Conservation (phyloP, 2,113 vertebrate genomes). For the Egretta garzetta region DNA sequence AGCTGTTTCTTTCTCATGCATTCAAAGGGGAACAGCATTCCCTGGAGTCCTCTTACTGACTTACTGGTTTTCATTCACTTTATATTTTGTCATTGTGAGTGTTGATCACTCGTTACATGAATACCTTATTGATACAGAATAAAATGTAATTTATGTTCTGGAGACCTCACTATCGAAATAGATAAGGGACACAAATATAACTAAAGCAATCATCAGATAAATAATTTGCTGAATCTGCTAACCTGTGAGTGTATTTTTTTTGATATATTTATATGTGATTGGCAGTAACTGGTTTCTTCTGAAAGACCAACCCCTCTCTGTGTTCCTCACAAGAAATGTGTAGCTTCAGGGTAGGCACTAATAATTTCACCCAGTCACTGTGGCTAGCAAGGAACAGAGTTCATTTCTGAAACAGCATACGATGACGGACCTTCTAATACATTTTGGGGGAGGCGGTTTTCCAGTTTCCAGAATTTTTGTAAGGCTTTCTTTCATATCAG, state of each 20-base stretch:
- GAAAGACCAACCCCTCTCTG: neutral
- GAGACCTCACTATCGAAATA: neutral
- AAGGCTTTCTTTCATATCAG: neutral
- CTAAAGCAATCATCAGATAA: neutral
- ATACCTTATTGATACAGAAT: neutral
- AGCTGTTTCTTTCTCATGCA: neutral
- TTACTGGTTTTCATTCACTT: neutral
- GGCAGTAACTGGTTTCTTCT: neutral
- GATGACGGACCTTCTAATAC: accelerated
- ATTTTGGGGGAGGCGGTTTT: neutral
- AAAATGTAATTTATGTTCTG: neutral
- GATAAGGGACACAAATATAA: accelerated
- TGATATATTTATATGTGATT: accelerated
- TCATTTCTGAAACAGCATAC: neutral
- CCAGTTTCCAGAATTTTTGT: neutral
- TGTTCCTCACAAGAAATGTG: neutral
- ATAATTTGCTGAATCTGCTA: neutral
- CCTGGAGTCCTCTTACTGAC: neutral
- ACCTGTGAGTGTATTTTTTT: neutral
- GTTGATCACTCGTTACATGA: neutral
- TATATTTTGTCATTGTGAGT: neutral
- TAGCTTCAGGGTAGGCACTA: neutral
- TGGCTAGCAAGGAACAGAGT: neutral
- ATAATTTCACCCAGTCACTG: neutral
- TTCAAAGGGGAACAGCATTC: neutral